Percentiles rank a stretch among this genome's conserved stretches.
Conservation (phyloP, 2,888 invertebrate genomes). For the Phyllotreta striolata region DNA sequence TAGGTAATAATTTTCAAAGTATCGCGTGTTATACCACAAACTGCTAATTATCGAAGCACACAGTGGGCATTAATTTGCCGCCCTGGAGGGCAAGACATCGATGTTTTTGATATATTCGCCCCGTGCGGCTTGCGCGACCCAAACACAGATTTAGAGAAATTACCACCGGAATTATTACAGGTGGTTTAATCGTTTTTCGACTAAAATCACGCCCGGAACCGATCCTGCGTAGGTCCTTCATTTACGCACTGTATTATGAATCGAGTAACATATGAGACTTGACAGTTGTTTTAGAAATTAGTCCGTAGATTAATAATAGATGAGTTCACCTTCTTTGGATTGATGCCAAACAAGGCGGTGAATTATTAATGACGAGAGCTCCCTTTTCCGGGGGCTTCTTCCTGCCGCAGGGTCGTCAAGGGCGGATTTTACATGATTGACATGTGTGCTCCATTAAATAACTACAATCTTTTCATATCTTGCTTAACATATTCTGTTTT, state of each 20-base stretch:
- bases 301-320: slow-evolving; percentile 21
- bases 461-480: no score
- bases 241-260: background rate
- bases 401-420: background rate
- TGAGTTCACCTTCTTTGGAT: slow-evolving; percentile 19
- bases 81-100: slow-evolving; percentile 17
- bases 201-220: background rate
- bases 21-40: slow-evolving; percentile 25
- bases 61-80: slow-evolving; percentile 14
- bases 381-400: background rate
- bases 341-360: slow-evolving; percentile 11
- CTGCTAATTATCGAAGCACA: slow-evolving; percentile 22
- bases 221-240: background rate
- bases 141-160: no score
- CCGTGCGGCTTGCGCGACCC: background rate
- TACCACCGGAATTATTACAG: no score
- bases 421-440: no score
- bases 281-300: slow-evolving; percentile 21
- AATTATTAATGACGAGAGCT: slow-evolving; percentile 14
- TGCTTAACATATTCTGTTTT: no score
- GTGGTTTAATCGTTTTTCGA: no score
- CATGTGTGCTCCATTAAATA: no score
- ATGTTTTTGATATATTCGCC: slow-evolving; percentile 15
- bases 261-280: background rate
- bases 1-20: slow-evolving; percentile 24